Evolutionary conservation across 2,113 vertebrate species (phyloP), one percentile per base, ranked within the genome.

Genomic region (Gila orcuttii): DNA sequence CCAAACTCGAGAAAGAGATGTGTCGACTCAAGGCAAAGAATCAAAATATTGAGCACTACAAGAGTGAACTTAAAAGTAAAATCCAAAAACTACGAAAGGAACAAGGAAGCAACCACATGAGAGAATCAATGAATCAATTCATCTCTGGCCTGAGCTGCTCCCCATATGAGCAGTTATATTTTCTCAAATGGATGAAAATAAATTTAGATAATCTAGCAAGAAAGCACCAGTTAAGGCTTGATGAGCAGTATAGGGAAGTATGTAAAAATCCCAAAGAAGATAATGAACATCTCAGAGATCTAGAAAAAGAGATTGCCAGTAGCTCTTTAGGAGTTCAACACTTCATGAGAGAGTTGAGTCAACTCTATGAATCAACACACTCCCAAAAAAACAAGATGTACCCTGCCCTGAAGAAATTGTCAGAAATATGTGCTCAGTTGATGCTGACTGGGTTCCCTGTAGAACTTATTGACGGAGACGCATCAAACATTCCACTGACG

Each of bases 381-480:
- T 55, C 15, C 13, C 47, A 47, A 13, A n/a, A 47, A 74, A 74
- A 11, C 4, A 12, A 5, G 25, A 77, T 21, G 13, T 0, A 19
- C n/a, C 2, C 25, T 77, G 19, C 42, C 74, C 13, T 87, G 5
- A 45, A 89, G 36, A 52, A 21, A 3, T 57, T 90, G 42, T 89
- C 91, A 15, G 19, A 15, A 45, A n/a, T 89, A 11, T 89, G 36
- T 68, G 91, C 92, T 86, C 73, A 91, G 28, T 80, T 92, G 74
- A 55, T 92, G 50, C 64, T 92, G n/a, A 90, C 91, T 66, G 91
- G 92, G 21, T 90, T 92, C 80, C 90, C 91, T 36, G 25, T 92
- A 33, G 90, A 93, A 73, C 86, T 93, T 57, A 68, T 92, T 39
- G 91, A 93, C 66, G 91, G 92, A 25, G 88, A 93, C 64, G 91